Evolutionary conservation across 1,140 invertebrate genomes (phyloP).

Genomic region (Hylyphantes graminicola): DNA sequence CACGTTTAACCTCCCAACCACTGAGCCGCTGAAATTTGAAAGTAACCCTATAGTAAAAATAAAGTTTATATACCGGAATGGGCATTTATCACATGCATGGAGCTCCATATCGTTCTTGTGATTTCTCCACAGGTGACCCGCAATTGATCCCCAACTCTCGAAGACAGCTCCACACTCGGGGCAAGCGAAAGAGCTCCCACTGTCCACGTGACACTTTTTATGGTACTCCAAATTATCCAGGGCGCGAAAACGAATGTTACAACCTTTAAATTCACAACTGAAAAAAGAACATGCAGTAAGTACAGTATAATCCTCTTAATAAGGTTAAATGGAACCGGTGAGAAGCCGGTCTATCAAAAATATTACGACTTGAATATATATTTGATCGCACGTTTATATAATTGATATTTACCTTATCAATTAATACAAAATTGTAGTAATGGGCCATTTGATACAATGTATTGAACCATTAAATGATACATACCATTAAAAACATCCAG

Average conservation of each 20-base stretch:
- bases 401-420: too few species aligned
- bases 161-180: constrained; percentile 75
- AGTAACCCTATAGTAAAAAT: too few species aligned
- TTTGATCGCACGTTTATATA: too few species aligned
- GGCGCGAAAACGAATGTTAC: constrained; percentile 69
- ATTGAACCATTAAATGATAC: too few species aligned
- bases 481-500: too few species aligned
- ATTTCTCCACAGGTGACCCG: constrained; percentile 69
- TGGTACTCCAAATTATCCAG: constrained; percentile 71
- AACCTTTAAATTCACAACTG: constrained; percentile 66
- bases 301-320: neutral
- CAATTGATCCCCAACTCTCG: constrained; percentile 67
- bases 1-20: too few species aligned
- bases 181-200: constrained; percentile 72
- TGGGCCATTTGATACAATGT: too few species aligned
- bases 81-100: constrained; percentile 68
- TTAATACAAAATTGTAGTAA: too few species aligned
- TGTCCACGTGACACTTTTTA: constrained; percentile 72
- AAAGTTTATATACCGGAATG: constrained; percentile 61
- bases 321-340: too few species aligned
- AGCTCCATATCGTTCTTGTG: constrained; percentile 70
- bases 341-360: too few species aligned
- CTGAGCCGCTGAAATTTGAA: too few species aligned
- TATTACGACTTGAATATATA: too few species aligned
- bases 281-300: neutral